Conservation (phyloP, 2,797 vertebrate species). For the Lagorchestes hirsutus region DNA sequence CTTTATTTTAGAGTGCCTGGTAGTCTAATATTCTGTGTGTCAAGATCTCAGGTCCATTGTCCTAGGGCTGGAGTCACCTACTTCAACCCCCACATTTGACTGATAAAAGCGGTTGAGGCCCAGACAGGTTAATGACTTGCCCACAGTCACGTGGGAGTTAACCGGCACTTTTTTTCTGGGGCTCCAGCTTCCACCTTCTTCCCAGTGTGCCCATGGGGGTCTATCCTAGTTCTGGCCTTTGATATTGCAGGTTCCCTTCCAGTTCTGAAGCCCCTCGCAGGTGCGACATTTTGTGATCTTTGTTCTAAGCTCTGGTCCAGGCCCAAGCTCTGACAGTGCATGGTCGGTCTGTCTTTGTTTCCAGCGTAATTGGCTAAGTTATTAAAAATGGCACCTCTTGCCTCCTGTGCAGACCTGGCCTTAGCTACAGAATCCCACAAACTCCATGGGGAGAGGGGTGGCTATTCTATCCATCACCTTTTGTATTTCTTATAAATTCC, state of each 20-base stretch:
- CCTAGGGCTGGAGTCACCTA: neutral
- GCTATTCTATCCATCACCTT: neutral
- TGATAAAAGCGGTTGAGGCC: neutral
- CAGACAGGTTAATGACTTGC: neutral
- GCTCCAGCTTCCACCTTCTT: neutral
- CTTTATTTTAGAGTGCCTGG: neutral
- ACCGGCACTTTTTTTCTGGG: too few species aligned
- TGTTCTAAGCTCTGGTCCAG: neutral
- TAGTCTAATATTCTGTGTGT: neutral
- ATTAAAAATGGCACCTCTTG: neutral
- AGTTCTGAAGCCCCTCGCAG: neutral
- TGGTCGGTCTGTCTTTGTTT: neutral
- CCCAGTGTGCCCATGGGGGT: neutral
- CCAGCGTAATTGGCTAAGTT: neutral
- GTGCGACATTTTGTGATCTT: neutral
- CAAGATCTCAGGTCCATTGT: fast-evolving
- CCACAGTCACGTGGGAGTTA: neutral
- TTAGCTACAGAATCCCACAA: neutral
- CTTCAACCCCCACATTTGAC: neutral
- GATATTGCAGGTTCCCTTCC: neutral
- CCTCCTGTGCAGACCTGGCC: neutral
- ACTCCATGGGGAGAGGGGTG: neutral
- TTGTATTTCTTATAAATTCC: neutral
- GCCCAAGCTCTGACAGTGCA: neutral
- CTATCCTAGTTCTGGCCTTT: neutral